A percentile compares a stretch with the other conserved stretches of the same genome.
phyloP scores from a whole-genome alignment of 1,140 invertebrate species.

The Trichonephila clavata region DNA sequence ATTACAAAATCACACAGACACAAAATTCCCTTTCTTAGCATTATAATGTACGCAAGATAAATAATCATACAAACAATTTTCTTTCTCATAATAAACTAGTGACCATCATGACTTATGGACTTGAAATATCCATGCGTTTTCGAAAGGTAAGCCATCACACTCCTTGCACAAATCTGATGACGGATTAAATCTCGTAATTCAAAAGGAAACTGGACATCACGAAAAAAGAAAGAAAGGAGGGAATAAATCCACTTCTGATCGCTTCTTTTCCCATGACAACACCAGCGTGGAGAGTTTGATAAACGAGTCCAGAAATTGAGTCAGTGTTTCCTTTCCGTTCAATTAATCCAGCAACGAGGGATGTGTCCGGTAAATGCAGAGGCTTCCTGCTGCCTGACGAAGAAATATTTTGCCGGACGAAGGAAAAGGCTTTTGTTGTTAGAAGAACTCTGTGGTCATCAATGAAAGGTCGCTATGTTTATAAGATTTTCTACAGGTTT shows the following conservation, averaged over 20 bases:
- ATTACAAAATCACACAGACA: no score
- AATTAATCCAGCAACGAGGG: conserved; percentile 40
- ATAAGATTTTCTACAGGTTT: neutral
- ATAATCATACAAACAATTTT: no score
- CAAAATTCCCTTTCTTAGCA: no score
- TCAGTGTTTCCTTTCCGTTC: conserved; percentile 41
- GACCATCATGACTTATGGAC: no score
- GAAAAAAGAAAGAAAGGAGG: neutral
- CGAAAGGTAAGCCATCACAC: neutral
- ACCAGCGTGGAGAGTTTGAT: conserved; percentile 4
- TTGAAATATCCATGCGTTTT: no score
- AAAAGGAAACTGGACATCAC: neutral
- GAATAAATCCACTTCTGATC: neutral
- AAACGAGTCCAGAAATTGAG: conserved; percentile 53
- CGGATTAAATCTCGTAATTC: neutral
- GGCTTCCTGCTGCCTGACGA: neutral
- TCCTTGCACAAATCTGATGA: neutral
- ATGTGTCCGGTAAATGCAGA: conserved; percentile 5
- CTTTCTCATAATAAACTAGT: no score
- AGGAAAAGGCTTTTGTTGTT: neutral
- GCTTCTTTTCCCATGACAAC: neutral
- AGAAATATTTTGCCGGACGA: neutral
- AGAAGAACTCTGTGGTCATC: neutral
- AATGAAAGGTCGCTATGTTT: neutral
- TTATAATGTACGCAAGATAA: no score